These are phyloP conservation scores for Nemotelus nigrinus DNA, from an alignment of 2,888 invertebrate species.

Conservation along the genomic window DNA sequence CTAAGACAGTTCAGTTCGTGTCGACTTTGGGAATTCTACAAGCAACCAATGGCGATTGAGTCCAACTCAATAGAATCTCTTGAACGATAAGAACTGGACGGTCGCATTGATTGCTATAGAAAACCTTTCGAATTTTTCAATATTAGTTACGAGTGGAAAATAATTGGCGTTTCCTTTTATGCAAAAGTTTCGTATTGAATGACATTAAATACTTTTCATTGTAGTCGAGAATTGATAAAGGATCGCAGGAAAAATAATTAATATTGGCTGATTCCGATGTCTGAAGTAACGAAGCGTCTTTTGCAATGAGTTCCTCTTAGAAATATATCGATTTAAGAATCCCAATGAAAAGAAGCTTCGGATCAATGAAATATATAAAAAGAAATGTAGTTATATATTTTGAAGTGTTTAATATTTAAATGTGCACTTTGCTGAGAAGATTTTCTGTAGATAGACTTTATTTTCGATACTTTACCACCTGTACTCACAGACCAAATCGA, in stretches of 20 bases:
- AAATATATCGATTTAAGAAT: conserved; percentile 39
- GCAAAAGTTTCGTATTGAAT: too few relatives aligned
- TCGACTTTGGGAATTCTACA: conserved; percentile 59
- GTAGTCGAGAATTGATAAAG: too few relatives aligned
- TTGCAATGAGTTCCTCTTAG: conserved; percentile 48
- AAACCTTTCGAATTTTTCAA: conserved; percentile 53
- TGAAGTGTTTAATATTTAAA: background rate
- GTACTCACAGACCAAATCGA: too few relatives aligned
- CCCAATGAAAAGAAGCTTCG: conserved; percentile 49
- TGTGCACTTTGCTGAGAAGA: too few relatives aligned
- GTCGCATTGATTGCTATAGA: conserved; percentile 65
- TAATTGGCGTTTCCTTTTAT: too few relatives aligned
- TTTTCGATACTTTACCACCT: too few relatives aligned
- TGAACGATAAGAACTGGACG: conserved; percentile 60
- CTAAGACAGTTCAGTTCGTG: conserved; percentile 23
- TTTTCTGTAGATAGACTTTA: too few relatives aligned
- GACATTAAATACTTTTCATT: too few relatives aligned
- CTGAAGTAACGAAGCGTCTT: conserved; percentile 41
- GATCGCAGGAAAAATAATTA: background rate
- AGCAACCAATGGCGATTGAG: conserved; percentile 66
- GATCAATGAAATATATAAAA: conserved; percentile 13
- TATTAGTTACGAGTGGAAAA: background rate
- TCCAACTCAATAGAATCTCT: conserved; percentile 60
- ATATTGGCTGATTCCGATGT: conserved; percentile 6
- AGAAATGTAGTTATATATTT: background rate